phyloP scores from a whole-genome alignment of 2,797 vertebrate genomes.

The Gymnothorax reevesii region DNA sequence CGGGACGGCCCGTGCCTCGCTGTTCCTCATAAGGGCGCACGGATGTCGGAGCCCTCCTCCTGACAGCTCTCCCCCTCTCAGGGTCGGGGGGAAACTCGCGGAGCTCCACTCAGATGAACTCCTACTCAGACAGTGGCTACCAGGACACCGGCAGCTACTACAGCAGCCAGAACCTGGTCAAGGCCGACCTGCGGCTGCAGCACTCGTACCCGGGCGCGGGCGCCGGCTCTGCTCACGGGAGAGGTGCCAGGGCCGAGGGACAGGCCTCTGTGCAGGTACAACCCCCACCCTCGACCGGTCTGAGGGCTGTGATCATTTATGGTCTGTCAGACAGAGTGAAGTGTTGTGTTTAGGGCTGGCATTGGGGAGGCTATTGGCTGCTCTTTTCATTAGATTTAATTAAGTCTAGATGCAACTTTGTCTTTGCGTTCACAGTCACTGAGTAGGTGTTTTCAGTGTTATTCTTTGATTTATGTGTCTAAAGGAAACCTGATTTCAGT shows the following conservation, averaged over 20 bases:
- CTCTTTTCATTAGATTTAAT: neutral
- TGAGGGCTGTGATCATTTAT: neutral
- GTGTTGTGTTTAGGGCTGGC: neutral
- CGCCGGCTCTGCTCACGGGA: slow-evolving; percentile 72
- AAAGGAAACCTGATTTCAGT: neutral
- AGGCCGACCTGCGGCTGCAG: slow-evolving; percentile 83
- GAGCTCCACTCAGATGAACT: slow-evolving; percentile 97
- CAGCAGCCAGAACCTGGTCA: slow-evolving; percentile 83
- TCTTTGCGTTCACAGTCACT: neutral
- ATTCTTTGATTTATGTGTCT: neutral
- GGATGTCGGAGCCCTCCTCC: neutral
- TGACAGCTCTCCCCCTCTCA: slow-evolving; percentile 52
- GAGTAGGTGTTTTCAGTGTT: neutral
- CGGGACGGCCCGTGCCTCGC: neutral
- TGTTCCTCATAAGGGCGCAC: too few species aligned
- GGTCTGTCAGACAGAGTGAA: too few species aligned
- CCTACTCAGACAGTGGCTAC: slow-evolving; percentile 96
- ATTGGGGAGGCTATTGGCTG: neutral
- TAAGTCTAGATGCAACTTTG: neutral
- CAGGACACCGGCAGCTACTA: slow-evolving; percentile 93
- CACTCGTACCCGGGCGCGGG: slow-evolving; percentile 79
- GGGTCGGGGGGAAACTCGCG: slow-evolving; percentile 91
- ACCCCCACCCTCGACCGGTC: neutral
- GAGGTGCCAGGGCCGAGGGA: slow-evolving; percentile 88
- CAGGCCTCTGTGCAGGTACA: slow-evolving; percentile 88